These are phyloP conservation scores for Tachysurus vachellii DNA, from an alignment of 2,113 vertebrate genomes.

Conservation along the genomic window DNA sequence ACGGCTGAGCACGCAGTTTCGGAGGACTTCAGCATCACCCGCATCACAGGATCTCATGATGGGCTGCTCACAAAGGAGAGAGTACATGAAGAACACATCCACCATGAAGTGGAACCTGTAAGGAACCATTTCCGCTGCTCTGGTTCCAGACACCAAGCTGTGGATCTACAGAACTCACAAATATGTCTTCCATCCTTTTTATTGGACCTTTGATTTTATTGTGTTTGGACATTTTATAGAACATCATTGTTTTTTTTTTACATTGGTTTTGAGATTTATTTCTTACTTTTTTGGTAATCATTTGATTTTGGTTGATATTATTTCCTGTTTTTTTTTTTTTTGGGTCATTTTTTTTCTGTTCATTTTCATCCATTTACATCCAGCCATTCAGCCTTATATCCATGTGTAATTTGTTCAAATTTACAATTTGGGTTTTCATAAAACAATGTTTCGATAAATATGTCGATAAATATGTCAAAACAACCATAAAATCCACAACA, in stretches of 20 bases:
- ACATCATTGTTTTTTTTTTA: slow-evolving; percentile 18
- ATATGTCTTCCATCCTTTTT: not conserved
- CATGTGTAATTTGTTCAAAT: not conserved
- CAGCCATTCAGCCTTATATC: not conserved
- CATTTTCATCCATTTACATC: not conserved
- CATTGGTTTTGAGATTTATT: not conserved
- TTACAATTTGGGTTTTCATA: not conserved
- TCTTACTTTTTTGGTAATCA: not conserved
- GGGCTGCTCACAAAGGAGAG: slow-evolving; percentile 68
- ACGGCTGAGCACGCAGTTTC: slow-evolving; percentile 75
- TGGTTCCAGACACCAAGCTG: not conserved
- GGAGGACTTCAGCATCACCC: slow-evolving; percentile 77
- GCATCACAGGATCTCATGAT: slow-evolving; percentile 67
- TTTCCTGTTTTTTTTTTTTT: not conserved
- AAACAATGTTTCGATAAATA: not conserved
- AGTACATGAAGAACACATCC: slow-evolving; percentile 59
- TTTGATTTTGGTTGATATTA: not conserved
- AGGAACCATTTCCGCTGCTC: slow-evolving; percentile 23
- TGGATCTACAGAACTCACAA: slow-evolving; percentile 25
- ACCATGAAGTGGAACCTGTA: slow-evolving; percentile 69
- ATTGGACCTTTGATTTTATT: slow-evolving; percentile 18
- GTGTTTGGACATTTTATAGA: slow-evolving; percentile 28
- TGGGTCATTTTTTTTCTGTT: not conserved
- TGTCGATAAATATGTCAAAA: not conserved
- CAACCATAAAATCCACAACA: not conserved